These are phyloP conservation scores for Montipora capricornis DNA, from an alignment of 64 coral and sea anemone genomes.

Conservation along the genomic window DNA sequence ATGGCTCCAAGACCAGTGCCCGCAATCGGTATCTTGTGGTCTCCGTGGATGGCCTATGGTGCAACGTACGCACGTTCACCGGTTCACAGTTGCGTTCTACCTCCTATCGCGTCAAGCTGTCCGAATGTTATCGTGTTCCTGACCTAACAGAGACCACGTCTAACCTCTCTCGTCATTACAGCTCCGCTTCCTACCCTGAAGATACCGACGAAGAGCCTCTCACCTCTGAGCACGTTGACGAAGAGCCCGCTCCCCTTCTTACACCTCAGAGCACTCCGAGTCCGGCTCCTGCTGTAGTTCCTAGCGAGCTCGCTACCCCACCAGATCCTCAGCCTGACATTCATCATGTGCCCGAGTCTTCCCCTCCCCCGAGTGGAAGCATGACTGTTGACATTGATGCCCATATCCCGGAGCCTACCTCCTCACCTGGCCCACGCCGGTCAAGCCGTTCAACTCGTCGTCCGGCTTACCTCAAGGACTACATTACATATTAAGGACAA, in stretches of 20 bases:
- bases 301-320: neutral
- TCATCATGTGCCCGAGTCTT: neutral
- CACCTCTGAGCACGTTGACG: neutral
- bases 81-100: no score
- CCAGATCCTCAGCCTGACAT: neutral
- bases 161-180: neutral
- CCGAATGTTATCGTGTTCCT: neutral
- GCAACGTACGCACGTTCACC: no score
- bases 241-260: neutral
- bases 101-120: no score
- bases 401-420: no score
- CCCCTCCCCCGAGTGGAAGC: no score
- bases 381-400: no score
- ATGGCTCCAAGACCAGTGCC: conserved; percentile 56
- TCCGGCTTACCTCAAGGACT: no score
- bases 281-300: conserved; percentile 16
- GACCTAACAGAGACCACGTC: neutral
- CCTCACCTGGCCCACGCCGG: no score
- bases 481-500: no score
- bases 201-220: neutral
- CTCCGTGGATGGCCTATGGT: no score
- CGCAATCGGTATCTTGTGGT: conserved; percentile 23
- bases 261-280: neutral
- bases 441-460: no score
- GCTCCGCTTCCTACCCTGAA: neutral